Base-by-base conservation (phyloP, 2,797 vertebrate species). In the Sebastes glaucus region DNA sequence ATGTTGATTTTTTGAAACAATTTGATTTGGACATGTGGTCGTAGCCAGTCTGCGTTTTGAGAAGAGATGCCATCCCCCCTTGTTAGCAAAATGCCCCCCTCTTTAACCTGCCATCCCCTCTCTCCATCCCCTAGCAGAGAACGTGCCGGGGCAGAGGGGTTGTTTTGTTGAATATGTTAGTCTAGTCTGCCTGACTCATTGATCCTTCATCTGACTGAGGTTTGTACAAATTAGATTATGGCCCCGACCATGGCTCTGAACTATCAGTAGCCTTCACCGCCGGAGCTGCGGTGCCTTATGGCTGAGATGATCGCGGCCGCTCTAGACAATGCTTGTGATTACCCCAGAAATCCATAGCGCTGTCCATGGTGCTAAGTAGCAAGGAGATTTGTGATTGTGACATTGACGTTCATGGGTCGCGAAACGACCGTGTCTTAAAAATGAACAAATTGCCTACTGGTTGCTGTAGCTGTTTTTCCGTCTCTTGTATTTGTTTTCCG, bases 221-320 rank as follows among this genome's bases (percentile, higher is more conserved):
- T 22, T 22, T 53, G 52, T 53, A 18, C 20, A 53, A 53, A 9
- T 49, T 49, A 49, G 18, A 7, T 20, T 49, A 49, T 0, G 18
- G 46, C 18, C 46, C 7, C 46, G 7, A 49, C 42, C 42, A 46
- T 46, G 1, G 16, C 42, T 46, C 42, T 46, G 42, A 46, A 46
- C 42, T 20, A 46, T 49, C 0, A 49, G 46, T 20, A 49, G 46
- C 46, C 46, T 49, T 49, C 46, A 20, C 46, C 18, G 18, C 42
- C 42, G 46, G 46, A 49, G 46, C 46, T 8, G 46, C 18, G 0
- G 0, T 0, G 46, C 46, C 0, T 49, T n/a, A 49, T n/a, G 46
- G n/a, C 52, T 53, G 52, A 11, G 52, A 53, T 53, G n/a, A 22
- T 5, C 9, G n/a, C 2, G 52, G 52, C 16, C 20, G 2, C 52